Conservation (phyloP, 2,888 invertebrate species). For the Argynnis bischoffii region DNA sequence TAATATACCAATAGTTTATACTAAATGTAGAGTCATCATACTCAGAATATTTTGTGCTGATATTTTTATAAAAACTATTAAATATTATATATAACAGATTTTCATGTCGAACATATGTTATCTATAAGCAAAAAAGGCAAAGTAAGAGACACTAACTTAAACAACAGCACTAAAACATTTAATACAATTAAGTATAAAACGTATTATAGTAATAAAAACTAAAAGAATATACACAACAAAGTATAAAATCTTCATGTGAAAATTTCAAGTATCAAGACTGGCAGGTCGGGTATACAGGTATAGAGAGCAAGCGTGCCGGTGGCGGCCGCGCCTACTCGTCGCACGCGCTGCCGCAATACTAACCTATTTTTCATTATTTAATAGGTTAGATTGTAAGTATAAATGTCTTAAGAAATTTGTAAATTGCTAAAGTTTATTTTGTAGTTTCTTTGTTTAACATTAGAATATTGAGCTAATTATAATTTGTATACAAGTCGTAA, state of each 20-base stretch:
- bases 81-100: no score
- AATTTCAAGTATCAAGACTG: constrained; percentile 44
- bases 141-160: no score
- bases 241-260: background rate
- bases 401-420: constrained; percentile 41
- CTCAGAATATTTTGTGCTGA: no score
- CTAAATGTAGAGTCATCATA: background rate
- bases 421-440: constrained; percentile 27
- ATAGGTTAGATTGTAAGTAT: constrained; percentile 49
- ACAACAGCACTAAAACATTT: background rate
- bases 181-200: background rate
- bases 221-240: background rate
- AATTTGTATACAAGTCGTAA: no score
- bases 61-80: no score
- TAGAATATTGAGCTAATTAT: background rate
- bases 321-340: constrained; percentile 60
- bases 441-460: constrained; percentile 14
- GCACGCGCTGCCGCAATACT: constrained; percentile 55
- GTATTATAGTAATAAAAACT: background rate
- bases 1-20: constrained; percentile 12
- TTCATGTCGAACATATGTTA: no score
- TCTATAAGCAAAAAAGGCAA: no score
- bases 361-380: constrained; percentile 54
- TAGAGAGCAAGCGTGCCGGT: constrained; percentile 53
- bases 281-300: constrained; percentile 40